Evolutionary conservation across 2,113 vertebrate species (phyloP), one percentile per base, ranked within the genome.

Genomic region (Pantherophis guttatus): DNA sequence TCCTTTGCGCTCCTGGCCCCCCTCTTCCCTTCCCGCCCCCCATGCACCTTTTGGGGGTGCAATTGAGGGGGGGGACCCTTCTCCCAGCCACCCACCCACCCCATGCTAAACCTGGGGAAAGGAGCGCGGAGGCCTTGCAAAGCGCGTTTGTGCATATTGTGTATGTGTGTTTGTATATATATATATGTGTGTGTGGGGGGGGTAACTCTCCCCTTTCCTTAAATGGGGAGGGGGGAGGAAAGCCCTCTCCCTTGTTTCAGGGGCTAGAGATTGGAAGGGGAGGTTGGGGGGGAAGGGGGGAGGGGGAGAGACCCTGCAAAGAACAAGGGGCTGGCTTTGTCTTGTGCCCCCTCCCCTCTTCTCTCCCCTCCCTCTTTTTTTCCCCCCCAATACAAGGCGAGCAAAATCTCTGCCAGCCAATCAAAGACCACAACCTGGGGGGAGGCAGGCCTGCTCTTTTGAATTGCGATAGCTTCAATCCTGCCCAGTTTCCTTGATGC

Each of bases 261-360:
- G 19, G 7, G 11, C 4, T n/a, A 48, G 44, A 6, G 29, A 13
- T 50, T 0, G 48, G 11, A 6, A 5, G 62, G 65, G 26, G 26
- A 59, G 23, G 23, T 8, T 13, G 29, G 21, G 10, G 50, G n/a
- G 29, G 11, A 5, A 50, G n/a, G 7, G 8, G 23, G 5, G 19
- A 9, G 62, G 29, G 29, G 29, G 29, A 59, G 39, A 44, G 39
- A 57, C 48, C 81, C 91, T 75, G 59, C 50, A 54, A 12, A 52
- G 54, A 70, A 75, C 91, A 92, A 92, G 26, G 62, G 86, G 4
- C 58, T 48, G 55, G 57, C 89, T 70, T 87, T 90, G 88, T 90
- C 88, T 62, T 1, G 55, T 29, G 29, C 12, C 13, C 54, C 54
- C 54, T 8, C 52, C 52, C 52, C 9, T 1, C 48, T 23, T 1